Base-by-base conservation (phyloP, 2,113 vertebrate genomes). In the Oreochromis spilurus region DNA sequence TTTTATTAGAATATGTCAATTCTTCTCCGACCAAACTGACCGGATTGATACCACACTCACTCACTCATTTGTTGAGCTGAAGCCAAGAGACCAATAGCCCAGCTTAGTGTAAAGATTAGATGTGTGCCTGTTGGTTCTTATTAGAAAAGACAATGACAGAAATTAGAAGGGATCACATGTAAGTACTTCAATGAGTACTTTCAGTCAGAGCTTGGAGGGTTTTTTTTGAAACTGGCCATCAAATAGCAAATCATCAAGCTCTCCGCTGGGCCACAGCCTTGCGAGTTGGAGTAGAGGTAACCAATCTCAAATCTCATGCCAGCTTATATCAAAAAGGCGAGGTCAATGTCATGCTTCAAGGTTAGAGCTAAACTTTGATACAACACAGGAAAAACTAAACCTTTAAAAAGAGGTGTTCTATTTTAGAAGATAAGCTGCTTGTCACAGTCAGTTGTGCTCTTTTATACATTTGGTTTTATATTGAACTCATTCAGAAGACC, bases 401-500 rank as follows among this genome's bases (percentile, higher is more conserved):
- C 38, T 26, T 72, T 43, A 82, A 90, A 88, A 62, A 79, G 38
- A 67, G 62, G n/a, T 48, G 58, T 26, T 77, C 84, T 83, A 72
- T 90, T 90, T 88, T 70, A 82, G 65, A 87, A 79, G 80, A 88
- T 82, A 58, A 86, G 77, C 87, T 2, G 31, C 84, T 84, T 84
- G 89, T 82, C 85, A 87, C 52, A 89, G 60, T 70, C 53, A 65
- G 16, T 84, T 88, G 78, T 84, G 34, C 34, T 86, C 50, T 88
- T 88, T 83, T 87, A 78, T 55, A 75, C 58, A 81, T 88, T 54
- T 50, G 72, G 31, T 83, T 83, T 57, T 48, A n/a, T 52, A 38
- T 10, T 72, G 40, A 50, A 79, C 31, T 48, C 50, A 86, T 82
- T 80, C 58, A 82, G 65, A 52, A 83, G 79, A 85, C 16, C 48